Evolutionary conservation across 2,888 invertebrate genomes (phyloP), one percentile per base, ranked within the genome.

Genomic region (Anthoptus insignis): DNA sequence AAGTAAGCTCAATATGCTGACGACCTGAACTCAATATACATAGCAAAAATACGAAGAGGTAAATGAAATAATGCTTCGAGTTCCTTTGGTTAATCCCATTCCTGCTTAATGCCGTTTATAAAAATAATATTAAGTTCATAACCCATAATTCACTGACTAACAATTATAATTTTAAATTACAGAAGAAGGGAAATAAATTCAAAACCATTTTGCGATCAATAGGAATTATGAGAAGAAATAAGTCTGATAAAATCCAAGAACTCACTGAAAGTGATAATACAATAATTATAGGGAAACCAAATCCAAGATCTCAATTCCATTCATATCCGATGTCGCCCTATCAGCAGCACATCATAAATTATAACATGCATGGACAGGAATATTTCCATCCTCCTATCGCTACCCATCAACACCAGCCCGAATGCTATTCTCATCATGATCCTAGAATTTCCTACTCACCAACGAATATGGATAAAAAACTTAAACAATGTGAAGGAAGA

Each of bases 291-390:
- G 78, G 83, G 13, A 76, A 78, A 53, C 59, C 68, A 45, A 80
- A 73, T 67, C 42, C 54, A 11, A 67, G 71, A 21, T 68, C 83
- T 11, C 84, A 86, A 1, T 90, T 79, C 61, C 78, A 76, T 29
- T 90, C 89, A 70, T 75, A 88, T 1, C 24, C 47, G 13, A 14
- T n/a, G 24, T 66, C 82, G 8, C 85, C 86, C 0, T 90, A 79
- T 60, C 78, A 76, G 34, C 91, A 91, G 70, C 76, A 89, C 1
- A 64, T 89, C n/a, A 76, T 78, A 0, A 86, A 83, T 70, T 91
- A 89, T 59, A 75, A 79, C 72, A 82, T 90, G 85, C 80, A 87
- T 63, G 81, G 76, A 2, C 87, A 88, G 58, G 82, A 89, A 56
- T 89, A 81, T 61, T 82, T 77, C 50, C 78, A 75, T 8, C 77